phyloP scores from a whole-genome alignment of 2,113 vertebrate genomes.

The Symphodus melops region DNA sequence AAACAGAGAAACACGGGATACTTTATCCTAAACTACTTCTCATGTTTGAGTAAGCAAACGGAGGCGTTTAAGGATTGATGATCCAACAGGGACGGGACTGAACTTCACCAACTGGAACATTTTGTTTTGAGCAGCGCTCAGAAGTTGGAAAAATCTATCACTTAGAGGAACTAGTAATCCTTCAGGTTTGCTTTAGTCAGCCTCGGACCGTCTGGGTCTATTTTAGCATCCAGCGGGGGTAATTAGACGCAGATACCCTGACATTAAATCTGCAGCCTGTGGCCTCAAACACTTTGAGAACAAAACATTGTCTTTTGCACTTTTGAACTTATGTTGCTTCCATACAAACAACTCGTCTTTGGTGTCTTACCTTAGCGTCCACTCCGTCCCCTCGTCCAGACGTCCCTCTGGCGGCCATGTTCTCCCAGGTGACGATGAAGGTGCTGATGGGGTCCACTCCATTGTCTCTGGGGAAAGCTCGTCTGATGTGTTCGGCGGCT shows the following conservation, averaged over 20 bases:
- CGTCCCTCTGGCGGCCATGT: conserved; percentile 79
- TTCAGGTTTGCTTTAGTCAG: neutral
- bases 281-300: neutral
- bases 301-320: neutral
- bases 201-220: neutral
- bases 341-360: neutral
- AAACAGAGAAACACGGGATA: neutral
- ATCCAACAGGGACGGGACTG: neutral
- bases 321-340: neutral
- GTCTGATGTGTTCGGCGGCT: conserved; percentile 77
- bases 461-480: conserved; percentile 83
- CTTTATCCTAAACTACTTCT: neutral
- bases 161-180: too few species aligned
- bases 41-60: too few species aligned
- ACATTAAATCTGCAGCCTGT: neutral
- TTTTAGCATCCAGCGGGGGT: neutral
- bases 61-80: too few species aligned
- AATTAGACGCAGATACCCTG: neutral
- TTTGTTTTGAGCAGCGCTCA: too few species aligned
- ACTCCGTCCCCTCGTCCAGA: conserved; percentile 59
- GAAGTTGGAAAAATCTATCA: too few species aligned
- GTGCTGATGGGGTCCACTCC: conserved; percentile 75
- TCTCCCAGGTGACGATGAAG: conserved; percentile 92
- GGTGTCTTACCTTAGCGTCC: conserved; percentile 79
- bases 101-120: too few species aligned